Evolutionary conservation across 2,113 vertebrate genomes (phyloP).

Genomic region (Dinomys branickii): DNA sequence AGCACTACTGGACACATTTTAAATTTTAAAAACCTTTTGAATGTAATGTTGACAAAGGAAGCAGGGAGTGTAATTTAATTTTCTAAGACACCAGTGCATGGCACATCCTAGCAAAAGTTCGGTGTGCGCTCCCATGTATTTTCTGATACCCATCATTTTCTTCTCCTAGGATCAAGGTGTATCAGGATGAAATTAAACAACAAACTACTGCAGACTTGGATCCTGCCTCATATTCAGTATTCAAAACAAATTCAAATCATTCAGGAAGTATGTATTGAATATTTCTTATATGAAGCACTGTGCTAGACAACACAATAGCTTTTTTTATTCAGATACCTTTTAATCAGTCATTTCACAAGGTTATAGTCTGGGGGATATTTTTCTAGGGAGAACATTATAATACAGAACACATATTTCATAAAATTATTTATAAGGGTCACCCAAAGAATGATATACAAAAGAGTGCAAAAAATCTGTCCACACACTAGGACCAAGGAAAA

Average conservation of each 20-base stretch:
- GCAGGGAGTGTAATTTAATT: slow-evolving; percentile 59
- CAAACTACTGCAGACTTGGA: not conserved
- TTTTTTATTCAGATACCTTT: not conserved
- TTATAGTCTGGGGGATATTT: too few relatives aligned
- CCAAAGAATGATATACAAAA: too few relatives aligned
- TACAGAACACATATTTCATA: too few relatives aligned
- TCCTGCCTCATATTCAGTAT: not conserved
- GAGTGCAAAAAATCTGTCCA: too few relatives aligned
- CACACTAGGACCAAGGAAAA: too few relatives aligned
- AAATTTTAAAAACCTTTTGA: slow-evolving; percentile 77
- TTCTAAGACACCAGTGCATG: slow-evolving; percentile 59
- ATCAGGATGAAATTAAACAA: not conserved
- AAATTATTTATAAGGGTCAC: too few relatives aligned
- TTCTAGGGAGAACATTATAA: too few relatives aligned
- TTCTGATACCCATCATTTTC: slow-evolving; percentile 65
- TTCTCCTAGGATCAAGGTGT: not conserved
- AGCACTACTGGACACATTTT: slow-evolving; percentile 77
- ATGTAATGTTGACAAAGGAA: slow-evolving; percentile 64
- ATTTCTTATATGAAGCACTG: not conserved
- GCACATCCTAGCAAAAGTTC: slow-evolving; percentile 68
- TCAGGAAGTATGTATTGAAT: not conserved
- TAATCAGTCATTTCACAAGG: not conserved
- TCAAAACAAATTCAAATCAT: not conserved
- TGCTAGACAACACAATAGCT: not conserved
- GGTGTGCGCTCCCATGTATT: slow-evolving; percentile 71